Percentiles rank a stretch among this genome's conserved stretches.
Evolutionary conservation across 2,113 vertebrate species (phyloP).

Genomic region (Promerops cafer): DNA sequence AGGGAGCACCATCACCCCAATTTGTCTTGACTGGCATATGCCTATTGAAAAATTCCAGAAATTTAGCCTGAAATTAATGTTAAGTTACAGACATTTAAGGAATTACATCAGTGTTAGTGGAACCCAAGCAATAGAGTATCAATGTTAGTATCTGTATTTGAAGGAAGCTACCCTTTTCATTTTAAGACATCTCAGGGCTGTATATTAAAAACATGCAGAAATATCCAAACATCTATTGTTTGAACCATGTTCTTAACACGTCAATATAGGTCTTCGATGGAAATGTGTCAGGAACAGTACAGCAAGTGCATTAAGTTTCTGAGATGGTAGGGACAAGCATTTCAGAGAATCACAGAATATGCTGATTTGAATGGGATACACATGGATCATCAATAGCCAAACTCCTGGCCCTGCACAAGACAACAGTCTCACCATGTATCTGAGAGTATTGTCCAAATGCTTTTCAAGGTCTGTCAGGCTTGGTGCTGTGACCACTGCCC

Average conservation of each 20-base stretch:
- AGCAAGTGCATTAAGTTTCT: neutral
- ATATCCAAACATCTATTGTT: neutral
- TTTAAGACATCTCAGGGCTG: neutral
- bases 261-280: neutral
- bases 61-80: constrained; percentile 30
- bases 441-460: neutral
- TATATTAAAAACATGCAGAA: neutral
- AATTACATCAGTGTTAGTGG: neutral
- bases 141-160: neutral
- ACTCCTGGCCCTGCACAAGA: too few species aligned
- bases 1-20: constrained; percentile 47
- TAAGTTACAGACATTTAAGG: neutral
- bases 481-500: neutral
- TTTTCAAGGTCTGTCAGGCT: neutral
- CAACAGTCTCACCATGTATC: neutral
- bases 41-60: constrained; percentile 44
- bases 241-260: neutral
- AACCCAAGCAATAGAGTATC: neutral
- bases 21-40: constrained; percentile 54
- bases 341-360: neutral
- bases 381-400: neutral
- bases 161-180: neutral
- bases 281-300: neutral
- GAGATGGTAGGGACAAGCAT: neutral
- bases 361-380: neutral